Base-by-base conservation (phyloP, 2,888 invertebrate genomes). In the Leptarthrus brevirostris region DNA sequence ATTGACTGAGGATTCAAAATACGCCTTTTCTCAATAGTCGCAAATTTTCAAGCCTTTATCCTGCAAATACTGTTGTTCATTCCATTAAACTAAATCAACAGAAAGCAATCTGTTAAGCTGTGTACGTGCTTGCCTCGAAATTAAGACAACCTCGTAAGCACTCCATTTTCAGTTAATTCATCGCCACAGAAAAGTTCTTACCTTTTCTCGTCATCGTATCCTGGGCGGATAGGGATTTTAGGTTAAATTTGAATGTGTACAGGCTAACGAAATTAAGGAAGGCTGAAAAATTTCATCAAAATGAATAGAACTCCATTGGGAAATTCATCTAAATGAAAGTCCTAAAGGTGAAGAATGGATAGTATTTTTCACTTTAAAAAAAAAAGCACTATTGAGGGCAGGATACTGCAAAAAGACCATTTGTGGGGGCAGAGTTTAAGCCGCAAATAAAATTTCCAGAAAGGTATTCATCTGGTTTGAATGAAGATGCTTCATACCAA, bases 61-160 rank as follows among this genome's bases (percentile, higher is more conserved):
- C n/a, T n/a, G n/a, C n/a, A n/a, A n/a, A n/a, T n/a, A n/a, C n/a
- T n/a, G n/a, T n/a, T n/a, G n/a, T n/a, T n/a, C n/a, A n/a, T 20
- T 61, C 61, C 40, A 61, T 61, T 61, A 61, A 61, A 61, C 61
- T 61, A 40, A 61, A 40, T 61, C 61, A 61, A 61, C 61, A 61
- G 40, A 40, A 36, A 36, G 40, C 22, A 40, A 61, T 40, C 61
- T 61, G 16, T 16, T 36, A 30, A 61, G 36, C 40, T 30, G n/a
- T n/a, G 30, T 14, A 20, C 10, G 61, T 24, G 20, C 40, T 61
- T 34, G 12, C 58, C 30, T 12, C 22, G n/a, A 40, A 61, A 61
- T 61, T 61, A 18, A 61, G 40, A 40, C 30, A 20, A 8, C 22
- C 44, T 12, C 61, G 36, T 40, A 61, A 61, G 36, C 44, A 61